phyloP scores from a whole-genome alignment of 2,888 invertebrate genomes.

The Hypena proboscidalis region DNA sequence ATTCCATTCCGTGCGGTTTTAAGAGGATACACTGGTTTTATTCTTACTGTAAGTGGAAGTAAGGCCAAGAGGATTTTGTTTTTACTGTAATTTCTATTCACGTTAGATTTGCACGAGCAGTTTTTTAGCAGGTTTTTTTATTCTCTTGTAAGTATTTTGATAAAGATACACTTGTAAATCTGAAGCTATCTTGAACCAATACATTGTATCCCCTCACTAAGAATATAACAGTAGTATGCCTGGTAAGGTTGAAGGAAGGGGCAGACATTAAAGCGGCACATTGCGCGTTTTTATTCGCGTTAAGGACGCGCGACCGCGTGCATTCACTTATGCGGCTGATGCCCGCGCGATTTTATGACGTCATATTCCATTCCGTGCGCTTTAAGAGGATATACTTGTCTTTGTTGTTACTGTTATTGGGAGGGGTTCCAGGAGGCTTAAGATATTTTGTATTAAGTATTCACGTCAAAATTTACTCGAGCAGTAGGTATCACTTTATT shows the following conservation, averaged over 20 bases:
- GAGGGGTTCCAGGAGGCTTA: not conserved
- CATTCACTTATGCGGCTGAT: slow-evolving; percentile 44
- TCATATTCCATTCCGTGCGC: slow-evolving; percentile 11
- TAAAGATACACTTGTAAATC: too few relatives aligned
- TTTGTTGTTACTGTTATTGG: slow-evolving; percentile 4
- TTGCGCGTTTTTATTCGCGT: slow-evolving; percentile 67
- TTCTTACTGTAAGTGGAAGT: slow-evolving; percentile 1
- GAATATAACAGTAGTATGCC: slow-evolving; percentile 48
- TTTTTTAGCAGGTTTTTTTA: too few relatives aligned
- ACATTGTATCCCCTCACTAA: slow-evolving; percentile 38
- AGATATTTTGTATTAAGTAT: too few relatives aligned
- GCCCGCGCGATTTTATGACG: slow-evolving; percentile 29
- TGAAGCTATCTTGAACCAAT: too few relatives aligned
- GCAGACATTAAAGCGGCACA: slow-evolving; percentile 65
- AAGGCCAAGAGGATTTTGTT: not conserved
- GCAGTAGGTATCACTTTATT: too few relatives aligned
- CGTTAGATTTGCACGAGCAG: too few relatives aligned
- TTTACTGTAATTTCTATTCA: too few relatives aligned
- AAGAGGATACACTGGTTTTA: slow-evolving; percentile 8
- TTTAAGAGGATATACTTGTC: slow-evolving; percentile 9
- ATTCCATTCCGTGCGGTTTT: slow-evolving; percentile 13
- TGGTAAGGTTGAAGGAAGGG: slow-evolving; percentile 60
- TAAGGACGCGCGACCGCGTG: slow-evolving; percentile 48
- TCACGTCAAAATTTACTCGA: too few relatives aligned
- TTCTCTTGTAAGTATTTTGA: too few relatives aligned